Base-by-base conservation (phyloP, 1,140 invertebrate genomes). In the Hyles euphorbiae region DNA sequence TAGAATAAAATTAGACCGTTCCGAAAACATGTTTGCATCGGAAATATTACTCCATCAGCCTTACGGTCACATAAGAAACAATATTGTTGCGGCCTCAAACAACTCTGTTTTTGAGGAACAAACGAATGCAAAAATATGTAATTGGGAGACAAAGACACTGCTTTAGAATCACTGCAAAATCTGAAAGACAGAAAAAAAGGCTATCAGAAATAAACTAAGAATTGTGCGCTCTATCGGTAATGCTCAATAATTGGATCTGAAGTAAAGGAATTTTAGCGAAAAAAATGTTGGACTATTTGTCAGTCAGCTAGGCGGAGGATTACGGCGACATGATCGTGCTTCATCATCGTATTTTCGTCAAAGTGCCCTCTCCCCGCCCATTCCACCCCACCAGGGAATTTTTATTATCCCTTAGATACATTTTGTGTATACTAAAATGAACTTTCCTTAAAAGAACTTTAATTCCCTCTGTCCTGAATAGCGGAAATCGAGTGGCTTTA, bases 361-460 rank as follows among this genome's bases (percentile, higher is more conserved):
- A 82, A 81, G 68, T 74, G 70, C 65, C 57, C 67, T 63, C 62
- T 59, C 67, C 74, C 70, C 68, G 64, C 63, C 50, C 66, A 49
- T 32, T 57, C 67, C 58, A 54, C 62, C 68, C 60, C 53, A 52
- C 65, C 66, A 63, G 65, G 66, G 76, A 80, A 81, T 81, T 79
- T 75, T 80, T 86, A 85, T 85, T 83, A 81, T 36, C 44, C 72
- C 74, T 74, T 79, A 59, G 73, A 78, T 83, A 84, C 71, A 77
- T 79, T 76, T 72, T 74, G 68, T 71, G 76, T 83, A 79, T 76
- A 81, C 70, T 76, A 69, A 77, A 78, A 74, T 75, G 72, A 79
- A 80, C 73, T 88, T 76, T 71, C 74, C 69, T 78, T 76, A 81
- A 83, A 77, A 75, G 73, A 83, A 83, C 83, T 86, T 85, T 79